These are phyloP conservation scores for Tupiocoris notatus DNA, from an alignment of 2,888 invertebrate genomes.

Conservation along the genomic window DNA sequence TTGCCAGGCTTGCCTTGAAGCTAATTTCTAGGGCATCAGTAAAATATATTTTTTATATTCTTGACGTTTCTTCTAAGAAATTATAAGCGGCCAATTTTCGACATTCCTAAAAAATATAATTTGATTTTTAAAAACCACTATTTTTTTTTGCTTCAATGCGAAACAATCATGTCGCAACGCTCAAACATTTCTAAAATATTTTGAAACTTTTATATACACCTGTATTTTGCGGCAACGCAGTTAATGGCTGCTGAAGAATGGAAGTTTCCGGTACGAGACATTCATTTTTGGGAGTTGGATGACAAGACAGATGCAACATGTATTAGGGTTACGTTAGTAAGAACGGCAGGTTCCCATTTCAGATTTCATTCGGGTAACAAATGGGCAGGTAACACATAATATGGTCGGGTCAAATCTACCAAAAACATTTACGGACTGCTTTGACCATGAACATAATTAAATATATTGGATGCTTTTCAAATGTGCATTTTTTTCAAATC, in stretches of 20 bases:
- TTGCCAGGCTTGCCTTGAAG: too few relatives aligned
- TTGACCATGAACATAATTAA: neutral
- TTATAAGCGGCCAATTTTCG: too few relatives aligned
- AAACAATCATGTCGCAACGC: too few relatives aligned
- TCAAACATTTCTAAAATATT: too few relatives aligned
- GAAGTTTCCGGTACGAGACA: neutral
- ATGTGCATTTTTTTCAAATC: too few relatives aligned
- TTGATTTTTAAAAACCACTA: too few relatives aligned
- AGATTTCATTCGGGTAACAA: neutral
- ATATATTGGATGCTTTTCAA: too few relatives aligned
- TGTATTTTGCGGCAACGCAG: neutral
- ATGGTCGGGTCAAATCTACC: neutral
- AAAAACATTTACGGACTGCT: neutral
- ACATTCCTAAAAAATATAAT: too few relatives aligned
- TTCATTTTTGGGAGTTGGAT: neutral
- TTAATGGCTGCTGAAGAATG: neutral
- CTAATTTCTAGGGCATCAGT: too few relatives aligned
- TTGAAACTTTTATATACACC: neutral
- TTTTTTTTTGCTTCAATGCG: neutral
- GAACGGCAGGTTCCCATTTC: neutral
- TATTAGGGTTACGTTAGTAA: neutral
- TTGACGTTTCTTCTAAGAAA: too few relatives aligned
- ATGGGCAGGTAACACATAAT: neutral
- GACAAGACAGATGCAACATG: neutral
- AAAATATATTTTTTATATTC: too few relatives aligned